Evolutionary conservation across 2,797 vertebrate genomes (phyloP).

Genomic region (Emydoidea blandingii): DNA sequence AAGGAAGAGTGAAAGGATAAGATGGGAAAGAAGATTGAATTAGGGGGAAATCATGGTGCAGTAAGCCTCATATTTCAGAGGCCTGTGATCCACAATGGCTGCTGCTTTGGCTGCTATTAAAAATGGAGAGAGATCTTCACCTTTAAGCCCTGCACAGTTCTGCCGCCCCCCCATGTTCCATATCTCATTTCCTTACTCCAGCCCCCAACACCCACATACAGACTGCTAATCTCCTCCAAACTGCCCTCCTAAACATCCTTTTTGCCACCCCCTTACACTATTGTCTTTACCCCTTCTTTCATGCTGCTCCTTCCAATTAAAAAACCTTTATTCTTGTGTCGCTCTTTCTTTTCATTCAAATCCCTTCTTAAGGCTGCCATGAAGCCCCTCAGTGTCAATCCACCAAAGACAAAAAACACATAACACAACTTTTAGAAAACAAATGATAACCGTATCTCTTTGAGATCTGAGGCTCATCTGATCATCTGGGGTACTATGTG

Average conservation of each 20-base stretch:
- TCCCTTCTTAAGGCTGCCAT: background rate
- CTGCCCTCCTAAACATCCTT: background rate
- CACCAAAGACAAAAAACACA: background rate
- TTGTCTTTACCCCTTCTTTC: background rate
- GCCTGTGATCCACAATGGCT: background rate
- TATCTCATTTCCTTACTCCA: background rate
- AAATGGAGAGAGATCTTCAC: background rate
- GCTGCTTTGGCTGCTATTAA: background rate
- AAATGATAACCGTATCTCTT: background rate
- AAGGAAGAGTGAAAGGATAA: background rate
- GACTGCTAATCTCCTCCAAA: background rate
- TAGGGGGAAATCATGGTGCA: background rate
- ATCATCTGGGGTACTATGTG: background rate
- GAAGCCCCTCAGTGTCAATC: background rate
- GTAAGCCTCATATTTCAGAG: background rate
- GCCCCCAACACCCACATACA: background rate
- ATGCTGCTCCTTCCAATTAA: background rate
- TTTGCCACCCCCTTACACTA: background rate
- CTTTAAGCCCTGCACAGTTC: background rate
- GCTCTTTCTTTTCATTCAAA: background rate
- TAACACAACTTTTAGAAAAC: background rate
- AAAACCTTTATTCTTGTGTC: background rate
- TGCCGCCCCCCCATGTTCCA: background rate
- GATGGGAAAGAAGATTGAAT: background rate
- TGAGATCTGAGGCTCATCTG: background rate